Evolutionary conservation across 2,797 vertebrate genomes (phyloP).

Genomic region (Loris lydekkerianus): DNA sequence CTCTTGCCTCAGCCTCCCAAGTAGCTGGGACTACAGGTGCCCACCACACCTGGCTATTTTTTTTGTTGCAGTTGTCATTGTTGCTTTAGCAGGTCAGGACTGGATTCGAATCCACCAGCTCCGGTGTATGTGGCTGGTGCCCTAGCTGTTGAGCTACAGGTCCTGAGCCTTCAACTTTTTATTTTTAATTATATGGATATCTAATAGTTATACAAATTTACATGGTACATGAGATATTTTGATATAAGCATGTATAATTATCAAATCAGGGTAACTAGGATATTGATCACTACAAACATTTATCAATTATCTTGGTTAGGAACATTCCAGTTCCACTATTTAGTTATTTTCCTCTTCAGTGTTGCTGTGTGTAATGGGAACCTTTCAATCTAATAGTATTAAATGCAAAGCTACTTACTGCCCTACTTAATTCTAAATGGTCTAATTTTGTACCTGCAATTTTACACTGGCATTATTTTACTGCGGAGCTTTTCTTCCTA

Average conservation of each 20-base stretch:
- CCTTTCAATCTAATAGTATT: slow-evolving; percentile 2
- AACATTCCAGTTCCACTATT: neutral
- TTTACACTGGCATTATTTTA: slow-evolving; percentile 2
- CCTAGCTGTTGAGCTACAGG: too few relatives aligned
- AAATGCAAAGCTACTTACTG: slow-evolving; percentile 2
- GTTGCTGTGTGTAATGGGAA: neutral
- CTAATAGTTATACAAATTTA: neutral
- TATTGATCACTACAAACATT: neutral
- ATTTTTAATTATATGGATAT: neutral
- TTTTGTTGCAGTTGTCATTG: too few relatives aligned
- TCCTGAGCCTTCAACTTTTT: neutral
- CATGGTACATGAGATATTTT: neutral
- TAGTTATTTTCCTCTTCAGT: neutral
- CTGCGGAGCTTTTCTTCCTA: slow-evolving; percentile 10
- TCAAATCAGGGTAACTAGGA: neutral
- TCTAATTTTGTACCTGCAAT: slow-evolving; percentile 1
- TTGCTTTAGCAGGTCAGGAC: too few relatives aligned
- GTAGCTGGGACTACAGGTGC: too few relatives aligned
- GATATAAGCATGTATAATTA: neutral
- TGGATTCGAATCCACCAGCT: too few relatives aligned
- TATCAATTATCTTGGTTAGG: neutral
- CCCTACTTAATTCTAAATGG: slow-evolving; percentile 22
- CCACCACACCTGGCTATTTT: too few relatives aligned
- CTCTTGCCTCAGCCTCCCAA: too few relatives aligned
- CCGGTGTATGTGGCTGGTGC: too few relatives aligned